A percentile compares a stretch with the other conserved stretches of the same genome.
phyloP scores from a whole-genome alignment of 2,113 vertebrate genomes.

The Pimephales promelas region DNA sequence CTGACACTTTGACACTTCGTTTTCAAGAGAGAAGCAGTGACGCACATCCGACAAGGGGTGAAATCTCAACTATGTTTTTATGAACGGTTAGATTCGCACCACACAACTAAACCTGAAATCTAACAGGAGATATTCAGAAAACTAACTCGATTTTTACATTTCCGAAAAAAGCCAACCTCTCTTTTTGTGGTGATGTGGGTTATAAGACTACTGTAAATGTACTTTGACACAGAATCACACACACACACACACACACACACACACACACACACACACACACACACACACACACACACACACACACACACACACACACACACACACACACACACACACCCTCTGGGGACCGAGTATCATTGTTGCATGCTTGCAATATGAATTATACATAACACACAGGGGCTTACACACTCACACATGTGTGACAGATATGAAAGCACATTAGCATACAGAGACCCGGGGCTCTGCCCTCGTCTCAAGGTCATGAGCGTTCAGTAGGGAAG shows the following conservation, averaged over 20 bases:
- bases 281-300: neutral
- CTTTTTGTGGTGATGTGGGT: neutral
- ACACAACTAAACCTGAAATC: neutral
- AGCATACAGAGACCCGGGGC: slow-evolving; percentile 4
- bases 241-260: neutral
- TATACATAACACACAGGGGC: neutral
- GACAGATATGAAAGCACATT: neutral
- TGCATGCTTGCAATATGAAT: neutral
- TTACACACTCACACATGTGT: neutral
- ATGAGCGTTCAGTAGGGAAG: neutral
- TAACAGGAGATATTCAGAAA: neutral
- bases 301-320: neutral
- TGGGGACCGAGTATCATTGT: neutral
- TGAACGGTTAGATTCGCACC: neutral
- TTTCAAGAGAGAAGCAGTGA: neutral
- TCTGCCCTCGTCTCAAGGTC: neutral
- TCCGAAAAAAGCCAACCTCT: neutral
- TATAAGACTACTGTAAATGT: neutral
- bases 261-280: neutral
- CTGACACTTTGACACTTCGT: neutral
- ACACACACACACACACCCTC: neutral
- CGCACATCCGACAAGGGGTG: neutral
- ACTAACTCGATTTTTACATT: neutral
- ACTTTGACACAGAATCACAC: neutral
- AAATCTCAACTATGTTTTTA: neutral